phyloP scores from a whole-genome alignment of 92 coral and sea anemone species.

The Phenganax subtilis region DNA sequence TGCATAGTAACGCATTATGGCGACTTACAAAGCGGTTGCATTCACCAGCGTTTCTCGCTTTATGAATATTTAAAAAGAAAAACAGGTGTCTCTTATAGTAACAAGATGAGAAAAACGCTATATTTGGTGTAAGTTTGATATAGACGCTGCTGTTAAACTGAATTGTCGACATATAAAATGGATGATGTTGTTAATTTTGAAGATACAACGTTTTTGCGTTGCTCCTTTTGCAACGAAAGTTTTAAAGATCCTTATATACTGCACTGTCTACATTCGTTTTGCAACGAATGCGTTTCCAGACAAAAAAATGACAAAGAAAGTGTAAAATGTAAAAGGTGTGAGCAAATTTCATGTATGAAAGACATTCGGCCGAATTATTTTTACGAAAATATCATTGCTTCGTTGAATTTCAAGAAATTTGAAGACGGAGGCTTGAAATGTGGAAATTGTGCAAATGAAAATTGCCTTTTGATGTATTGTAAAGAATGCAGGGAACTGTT shows the following conservation, averaged over 20 bases:
- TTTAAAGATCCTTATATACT: conserved; percentile 15
- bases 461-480: not conserved
- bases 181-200: not conserved
- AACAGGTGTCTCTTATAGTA: conserved; percentile 28
- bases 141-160: not conserved
- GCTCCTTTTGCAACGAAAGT: conserved; percentile 15
- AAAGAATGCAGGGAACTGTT: conserved; percentile 27
- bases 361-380: conserved; percentile 9
- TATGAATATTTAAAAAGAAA: conserved; percentile 8
- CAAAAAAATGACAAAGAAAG: conserved; percentile 14
- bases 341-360: not conserved
- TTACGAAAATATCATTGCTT: not conserved
- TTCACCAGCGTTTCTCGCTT: not conserved
- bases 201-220: not conserved
- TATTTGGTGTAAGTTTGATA: conserved; percentile 2
- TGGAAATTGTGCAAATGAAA: conserved; percentile 16
- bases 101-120: not conserved
- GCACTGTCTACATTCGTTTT: conserved; percentile 32
- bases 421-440: not conserved
- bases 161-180: not conserved
- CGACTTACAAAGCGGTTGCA: not conserved
- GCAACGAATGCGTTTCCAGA: conserved; percentile 4
- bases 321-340: not conserved
- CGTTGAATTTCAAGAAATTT: not conserved
- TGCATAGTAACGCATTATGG: not conserved